Evolutionary conservation across 2,888 invertebrate species (phyloP), one percentile per base, ranked within the genome.

Genomic region (Drosophila monieri): DNA sequence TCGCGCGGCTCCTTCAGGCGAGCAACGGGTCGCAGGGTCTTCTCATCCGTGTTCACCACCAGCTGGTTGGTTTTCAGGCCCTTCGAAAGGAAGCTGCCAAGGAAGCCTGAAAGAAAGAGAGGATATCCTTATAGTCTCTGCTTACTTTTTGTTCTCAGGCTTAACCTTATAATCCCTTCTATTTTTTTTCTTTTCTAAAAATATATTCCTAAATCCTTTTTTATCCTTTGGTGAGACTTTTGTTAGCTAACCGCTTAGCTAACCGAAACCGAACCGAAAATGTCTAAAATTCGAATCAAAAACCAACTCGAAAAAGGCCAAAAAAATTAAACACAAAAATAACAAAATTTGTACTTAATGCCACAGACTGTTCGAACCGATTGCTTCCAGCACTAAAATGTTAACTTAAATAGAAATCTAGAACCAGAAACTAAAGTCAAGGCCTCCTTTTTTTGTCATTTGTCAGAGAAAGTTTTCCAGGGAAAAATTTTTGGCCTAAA

Each of bases 1-100:
- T 96, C 95, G 76, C 95, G 92, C 14, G 95, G 94, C 86, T 95
- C 95, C 89, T 93, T 94, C 61, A 95, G 90, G 85, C 94, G 94
- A 37, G 94, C 94, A 85, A 94, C 93, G 10, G 94, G 94, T 71
- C 93, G 92, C 87, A 94, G 93, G 71, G 94, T 94, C 90, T 92
- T 94, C 80, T 92, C 93, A 90, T 95, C 95, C 60, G 94, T 94
- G 85, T 94, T 94, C 70, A 94, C 94, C 92, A 95, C 94, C 85
- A 94, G 91, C 90, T 94, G 94, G 90, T 94, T 94, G 61, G 94
- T 94, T 92, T 95, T 95, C 57, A 95, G 70, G 56, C 89, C 90
- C 74, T 92, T 92, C 35, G 92, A 90, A 48, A 92, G 80, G 79
- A 91, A 92, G 80, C 88, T 91, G 55, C 91, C 91, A 52, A 92